Percentiles rank a stretch among this genome's conserved stretches.
phyloP scores from a whole-genome alignment of 2,797 vertebrate genomes.

The Cuculus canorus region DNA sequence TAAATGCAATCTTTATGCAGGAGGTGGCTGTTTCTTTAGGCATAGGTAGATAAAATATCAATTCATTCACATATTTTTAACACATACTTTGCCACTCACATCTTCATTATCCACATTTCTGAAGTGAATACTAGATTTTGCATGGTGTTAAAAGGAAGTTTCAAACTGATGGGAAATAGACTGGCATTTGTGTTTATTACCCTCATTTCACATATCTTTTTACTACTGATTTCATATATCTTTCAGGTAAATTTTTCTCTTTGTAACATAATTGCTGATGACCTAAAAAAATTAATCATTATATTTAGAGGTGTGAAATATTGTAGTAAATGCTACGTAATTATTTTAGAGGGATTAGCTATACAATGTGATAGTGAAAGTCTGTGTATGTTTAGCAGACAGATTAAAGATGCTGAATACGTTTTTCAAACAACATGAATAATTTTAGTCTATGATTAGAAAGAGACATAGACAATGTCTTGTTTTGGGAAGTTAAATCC shows the following conservation, averaged over 20 bases:
- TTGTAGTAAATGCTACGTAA: background rate
- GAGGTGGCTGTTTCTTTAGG: constrained; percentile 35
- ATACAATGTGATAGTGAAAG: background rate
- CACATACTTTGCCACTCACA: background rate
- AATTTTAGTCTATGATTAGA: background rate
- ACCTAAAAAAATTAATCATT: background rate
- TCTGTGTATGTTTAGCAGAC: background rate
- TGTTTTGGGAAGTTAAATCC: background rate
- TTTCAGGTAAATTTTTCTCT: background rate
- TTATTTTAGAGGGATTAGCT: background rate
- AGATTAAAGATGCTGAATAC: background rate
- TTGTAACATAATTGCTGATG: background rate
- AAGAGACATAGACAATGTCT: background rate
- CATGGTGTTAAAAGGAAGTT: background rate
- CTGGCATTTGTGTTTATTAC: background rate
- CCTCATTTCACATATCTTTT: background rate
- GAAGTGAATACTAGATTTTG: constrained; percentile 31
- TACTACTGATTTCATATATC: background rate
- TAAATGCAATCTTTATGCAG: constrained; percentile 28
- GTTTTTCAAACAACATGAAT: background rate
- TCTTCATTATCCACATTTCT: background rate
- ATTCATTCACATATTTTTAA: constrained; percentile 39
- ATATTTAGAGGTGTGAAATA: background rate
- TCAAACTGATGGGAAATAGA: background rate
- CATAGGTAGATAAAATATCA: constrained; percentile 31